A percentile compares a stretch with the other conserved stretches of the same genome.
Evolutionary conservation across 2,797 vertebrate species (phyloP).

Genomic region (Chaetodon trifasciatus): DNA sequence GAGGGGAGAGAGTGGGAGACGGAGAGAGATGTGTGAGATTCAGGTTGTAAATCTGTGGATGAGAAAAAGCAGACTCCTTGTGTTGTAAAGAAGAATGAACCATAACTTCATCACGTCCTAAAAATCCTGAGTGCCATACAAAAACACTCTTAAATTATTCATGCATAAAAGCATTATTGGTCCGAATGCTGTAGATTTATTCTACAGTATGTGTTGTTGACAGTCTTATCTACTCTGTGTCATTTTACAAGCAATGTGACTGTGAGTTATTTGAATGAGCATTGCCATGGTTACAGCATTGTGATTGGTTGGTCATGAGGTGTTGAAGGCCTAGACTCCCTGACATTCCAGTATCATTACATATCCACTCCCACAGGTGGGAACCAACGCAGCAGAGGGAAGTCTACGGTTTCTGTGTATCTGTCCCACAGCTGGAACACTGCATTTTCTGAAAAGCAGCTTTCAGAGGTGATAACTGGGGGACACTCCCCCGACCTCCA

Average conservation of each 20-base stretch:
- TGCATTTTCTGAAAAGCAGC: conserved; percentile 57
- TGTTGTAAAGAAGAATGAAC: conserved; percentile 39
- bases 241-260: conserved; percentile 42
- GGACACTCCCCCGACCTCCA: conserved; percentile 51
- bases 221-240: conserved; percentile 41
- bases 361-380: conserved; percentile 76
- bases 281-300: conserved; percentile 14
- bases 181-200: conserved; percentile 19
- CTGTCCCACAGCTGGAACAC: conserved; percentile 72
- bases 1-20: conserved; percentile 65
- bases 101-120: conserved; percentile 21
- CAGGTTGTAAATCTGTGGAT: conserved; percentile 76
- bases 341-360: conserved; percentile 64
- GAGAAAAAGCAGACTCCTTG: conserved; percentile 68
- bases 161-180: background rate
- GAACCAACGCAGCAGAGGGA: conserved; percentile 49
- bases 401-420: conserved; percentile 66
- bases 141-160: conserved; percentile 26
- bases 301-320: conserved; percentile 40
- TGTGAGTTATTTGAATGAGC: conserved; percentile 52
- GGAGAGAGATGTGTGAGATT: conserved; percentile 74
- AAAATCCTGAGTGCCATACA: conserved; percentile 38
- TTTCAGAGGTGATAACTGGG: conserved; percentile 59
- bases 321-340: conserved; percentile 56
- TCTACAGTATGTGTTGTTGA: conserved; percentile 29